Evolutionary conservation across 2,888 invertebrate genomes (phyloP), one percentile per base, ranked within the genome.

Genomic region (Pollenia labialis): DNA sequence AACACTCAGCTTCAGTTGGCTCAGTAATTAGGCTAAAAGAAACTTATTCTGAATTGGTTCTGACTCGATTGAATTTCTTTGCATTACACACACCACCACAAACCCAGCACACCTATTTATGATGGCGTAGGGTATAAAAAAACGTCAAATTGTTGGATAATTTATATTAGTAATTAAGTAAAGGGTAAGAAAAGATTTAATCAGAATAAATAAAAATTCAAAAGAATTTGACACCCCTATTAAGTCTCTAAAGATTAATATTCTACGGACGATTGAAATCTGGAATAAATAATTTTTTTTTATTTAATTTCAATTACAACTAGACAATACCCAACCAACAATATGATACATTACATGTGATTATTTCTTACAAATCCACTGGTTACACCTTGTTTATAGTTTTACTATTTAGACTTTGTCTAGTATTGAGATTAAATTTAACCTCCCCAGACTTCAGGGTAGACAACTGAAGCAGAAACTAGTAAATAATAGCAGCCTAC

Each of bases 381-480:
- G 54, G 82, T 16, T 82, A 62, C 82, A 76, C 82, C 82, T 76
- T 71, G n/a, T 82, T 71, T 71, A 16, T 69, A 32, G 32, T 32
- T 32, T 32, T 6, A 32, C 32, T 32, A 32, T 32, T 32, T 32
- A 60, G 58, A 54, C 68, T 44, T 48, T 58, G 62, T 72, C 18
- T 52, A 56, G 18, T 60, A 54, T 48, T 48, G 23, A 74, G 81
- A 84, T 87, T 84, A 87, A 77, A 77, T 84, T 87, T 81, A 87
- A 84, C 87, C 84, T 84, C 84, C 32, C 84, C 50, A 77, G 87
- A 87, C 87, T 87, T 87, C 87, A 87, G 87, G 87, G 87, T 87
- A 77, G 87, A 87, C 87, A 83, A 79, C 54, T 74, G 50, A 18
- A 48, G 46, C 54, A 54, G 12, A 50, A 72, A 16, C 18, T 23